Percentiles rank a stretch among this genome's conserved stretches.
Evolutionary conservation across 2,797 vertebrate species (phyloP).

Genomic region (Cynodonichthys magdalenae): DNA sequence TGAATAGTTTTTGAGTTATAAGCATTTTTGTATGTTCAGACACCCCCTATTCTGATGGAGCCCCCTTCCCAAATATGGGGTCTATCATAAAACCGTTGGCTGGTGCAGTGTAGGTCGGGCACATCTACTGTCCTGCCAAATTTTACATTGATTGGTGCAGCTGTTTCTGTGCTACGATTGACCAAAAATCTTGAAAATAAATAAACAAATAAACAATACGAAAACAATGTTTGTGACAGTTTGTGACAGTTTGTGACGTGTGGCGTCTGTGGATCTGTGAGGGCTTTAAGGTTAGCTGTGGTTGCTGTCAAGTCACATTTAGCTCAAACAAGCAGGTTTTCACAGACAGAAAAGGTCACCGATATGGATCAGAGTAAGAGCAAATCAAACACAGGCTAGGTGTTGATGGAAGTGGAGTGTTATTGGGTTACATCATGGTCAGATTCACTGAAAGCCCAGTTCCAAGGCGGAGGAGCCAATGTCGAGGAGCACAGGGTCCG

Average conservation of each 20-base stretch:
- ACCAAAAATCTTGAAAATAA: too few species aligned
- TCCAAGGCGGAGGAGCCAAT: slow-evolving; percentile 18
- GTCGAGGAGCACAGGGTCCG: background rate
- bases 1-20: too few species aligned
- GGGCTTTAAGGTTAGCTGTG: background rate
- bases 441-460: slow-evolving; percentile 29
- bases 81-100: too few species aligned
- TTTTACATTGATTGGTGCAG: too few species aligned
- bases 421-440: slow-evolving; percentile 19
- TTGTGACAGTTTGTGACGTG: background rate
- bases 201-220: too few species aligned
- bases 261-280: background rate
- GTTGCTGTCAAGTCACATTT: slow-evolving; percentile 16
- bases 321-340: slow-evolving; percentile 28
- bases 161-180: too few species aligned
- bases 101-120: too few species aligned
- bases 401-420: slow-evolving; percentile 11
- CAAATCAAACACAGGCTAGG: slow-evolving; percentile 34
- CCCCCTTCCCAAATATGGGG: too few species aligned
- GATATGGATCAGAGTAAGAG: slow-evolving; percentile 44
- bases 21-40: too few species aligned
- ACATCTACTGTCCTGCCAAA: too few species aligned
- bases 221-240: too few species aligned
- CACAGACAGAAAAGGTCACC: slow-evolving; percentile 27
- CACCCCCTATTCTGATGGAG: too few species aligned